Base-by-base conservation (phyloP, 2,797 vertebrate genomes). In the Gallirallus australis region DNA sequence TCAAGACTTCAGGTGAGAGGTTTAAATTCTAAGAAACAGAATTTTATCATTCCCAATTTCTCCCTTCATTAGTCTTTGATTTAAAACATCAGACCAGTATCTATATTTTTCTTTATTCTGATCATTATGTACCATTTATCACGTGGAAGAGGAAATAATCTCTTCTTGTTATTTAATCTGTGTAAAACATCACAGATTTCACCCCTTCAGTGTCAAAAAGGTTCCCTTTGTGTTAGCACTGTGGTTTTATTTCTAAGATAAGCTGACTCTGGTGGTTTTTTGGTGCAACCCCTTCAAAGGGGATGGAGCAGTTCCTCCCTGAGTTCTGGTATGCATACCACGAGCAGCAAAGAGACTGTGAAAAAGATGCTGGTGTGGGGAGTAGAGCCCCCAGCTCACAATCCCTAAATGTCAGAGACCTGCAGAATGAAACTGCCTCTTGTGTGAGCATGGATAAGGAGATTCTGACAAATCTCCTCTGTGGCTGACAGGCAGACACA, bases 321-420 rank as follows among this genome's bases (percentile, higher is more conserved):
- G 0, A 15, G 35, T 35, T 45, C 61, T 53, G 9, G 4, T 4
- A 57, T 20, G 6, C 0, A 0, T 1, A 0, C 63, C 25, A 1
- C 24, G 20, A 53, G 57, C 78, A 56, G 59, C 81, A 27, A 25
- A 30, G 76, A 9, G 50, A 42, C n/a, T 15, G 15, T 30, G 53
- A 48, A 35, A 15, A 14, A 60, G 27, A 23, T 5, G 40, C 56
- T 21, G 72, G 2, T 31, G 33, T 37, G 20, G 33, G 20, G 25
- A 48, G 12, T 6, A 28, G 13, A 82, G 69, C 28, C 40, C 60
- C 52, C 47, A 48, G 60, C 15, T 12, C 47, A 12, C 2, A 0
- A 25, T 23, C 9, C 35, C 45, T 24, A 50, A 66, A 47, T 33
- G 4, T 1, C 19, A 39, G 31, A 30, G 56, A 48, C 27, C 63